phyloP scores from a whole-genome alignment of 1,140 invertebrate species.

The Drosophila pachea region DNA sequence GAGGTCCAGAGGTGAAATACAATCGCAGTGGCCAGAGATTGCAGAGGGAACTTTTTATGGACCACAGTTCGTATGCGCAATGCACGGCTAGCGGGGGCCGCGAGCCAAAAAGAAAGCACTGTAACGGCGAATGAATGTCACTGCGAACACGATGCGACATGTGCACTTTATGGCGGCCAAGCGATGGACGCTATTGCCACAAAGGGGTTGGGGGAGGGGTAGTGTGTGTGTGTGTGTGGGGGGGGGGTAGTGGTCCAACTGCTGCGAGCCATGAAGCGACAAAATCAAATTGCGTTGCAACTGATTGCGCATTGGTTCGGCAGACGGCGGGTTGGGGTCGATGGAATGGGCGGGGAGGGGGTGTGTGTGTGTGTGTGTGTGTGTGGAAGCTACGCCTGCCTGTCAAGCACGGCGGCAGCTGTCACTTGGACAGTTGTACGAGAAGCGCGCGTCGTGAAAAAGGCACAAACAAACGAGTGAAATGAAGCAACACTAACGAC shows the following conservation, averaged over 20 bases:
- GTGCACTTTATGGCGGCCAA: slow-evolving; percentile 73
- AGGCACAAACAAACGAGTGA: slow-evolving; percentile 45
- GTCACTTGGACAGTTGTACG: slow-evolving; percentile 75
- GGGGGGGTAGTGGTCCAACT: slow-evolving; percentile 25
- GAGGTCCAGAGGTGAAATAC: slow-evolving; percentile 53
- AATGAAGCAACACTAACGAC: slow-evolving; percentile 47
- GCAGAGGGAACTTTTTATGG: slow-evolving; percentile 64
- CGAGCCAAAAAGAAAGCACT: slow-evolving; percentile 59
- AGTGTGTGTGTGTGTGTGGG: background rate
- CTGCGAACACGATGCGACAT: slow-evolving; percentile 76
- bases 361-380: background rate
- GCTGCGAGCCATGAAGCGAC: slow-evolving; percentile 69
- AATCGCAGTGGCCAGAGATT: slow-evolving; percentile 63
- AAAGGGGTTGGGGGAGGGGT: background rate
- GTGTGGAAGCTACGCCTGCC: slow-evolving; percentile 17
- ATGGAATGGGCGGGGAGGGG: background rate
- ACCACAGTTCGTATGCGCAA: slow-evolving; percentile 35
- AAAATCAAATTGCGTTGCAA: slow-evolving; percentile 76
- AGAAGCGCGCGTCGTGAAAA: slow-evolving; percentile 52
- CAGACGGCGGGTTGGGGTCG: slow-evolving; percentile 14
- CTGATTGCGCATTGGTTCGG: slow-evolving; percentile 68
- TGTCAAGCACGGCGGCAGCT: slow-evolving; percentile 72
- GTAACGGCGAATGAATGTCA: slow-evolving; percentile 76
- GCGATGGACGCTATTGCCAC: slow-evolving; percentile 48
- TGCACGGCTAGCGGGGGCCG: background rate